Evolutionary conservation across 2,113 vertebrate genomes (phyloP), one percentile per base, ranked within the genome.

Genomic region (Malurus cyaneus): DNA sequence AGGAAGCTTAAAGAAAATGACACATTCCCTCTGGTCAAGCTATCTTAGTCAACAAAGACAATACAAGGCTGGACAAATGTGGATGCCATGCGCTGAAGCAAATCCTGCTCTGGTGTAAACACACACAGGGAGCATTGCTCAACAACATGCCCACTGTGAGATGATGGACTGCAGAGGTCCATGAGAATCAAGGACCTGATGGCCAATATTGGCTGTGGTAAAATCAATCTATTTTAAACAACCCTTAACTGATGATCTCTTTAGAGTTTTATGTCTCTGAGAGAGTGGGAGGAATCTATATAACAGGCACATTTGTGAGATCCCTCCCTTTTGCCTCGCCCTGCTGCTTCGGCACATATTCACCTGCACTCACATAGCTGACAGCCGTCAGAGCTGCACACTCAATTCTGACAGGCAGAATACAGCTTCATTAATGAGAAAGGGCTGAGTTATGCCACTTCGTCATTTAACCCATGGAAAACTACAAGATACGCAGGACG

Each of bases 401-500:
- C 86, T 92, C 92, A 50, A 87, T 96, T 95, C 77, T 91, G 97
- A 93, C 79, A 77, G 96, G 95, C 96, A 97, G 95, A 96, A 97
- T 96, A 95, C 96, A 97, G 93, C 95, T 96, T 93, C 92, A 60
- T 62, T 54, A 57, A 96, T 86, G 84, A 96, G 94, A 85, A 97
- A 77, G 93, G 95, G 96, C 89, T 92, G 84, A 83, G 66, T 83
- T 92, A 94, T 7, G 95, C 89, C 96, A 80, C 86, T 72, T 96
- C 92, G 91, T 96, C 97, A 97, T 97, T 97, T 94, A 91, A 93
- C 67, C 80, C 86, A 81, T 87, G 94, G 83, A 96, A 95, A 98
- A 95, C 97, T 97, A 97, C 96, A 96, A 98, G 98, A 97, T 97
- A 97, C 92, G 77, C 97, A 97, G 97, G 97, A 97, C 89, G 20